Percentiles rank a stretch among this genome's conserved stretches.
phyloP scores from a whole-genome alignment of 2,888 invertebrate genomes.

The Villa cingulata region DNA sequence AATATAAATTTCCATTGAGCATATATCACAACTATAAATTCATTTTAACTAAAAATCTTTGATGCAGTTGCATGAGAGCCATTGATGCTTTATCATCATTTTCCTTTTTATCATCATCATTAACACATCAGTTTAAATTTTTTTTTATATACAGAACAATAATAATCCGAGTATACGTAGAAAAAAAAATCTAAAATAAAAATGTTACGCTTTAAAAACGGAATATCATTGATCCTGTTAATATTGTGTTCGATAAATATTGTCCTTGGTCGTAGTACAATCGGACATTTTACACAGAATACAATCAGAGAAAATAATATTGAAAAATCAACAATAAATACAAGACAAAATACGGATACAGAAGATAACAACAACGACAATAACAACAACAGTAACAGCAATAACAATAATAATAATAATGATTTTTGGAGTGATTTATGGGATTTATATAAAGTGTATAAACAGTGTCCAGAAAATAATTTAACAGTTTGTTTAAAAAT shows the following conservation, averaged over 20 bases:
- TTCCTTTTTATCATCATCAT: too few species aligned
- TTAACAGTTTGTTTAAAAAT: conserved; percentile 62
- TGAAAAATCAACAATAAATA: too few species aligned
- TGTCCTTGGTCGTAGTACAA: conserved; percentile 9
- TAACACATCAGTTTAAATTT: too few species aligned
- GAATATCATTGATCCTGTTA: neutral
- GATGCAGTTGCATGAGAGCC: conserved; percentile 2
- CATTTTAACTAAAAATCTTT: neutral
- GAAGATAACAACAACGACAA: neutral
- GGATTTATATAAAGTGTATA: conserved; percentile 57
- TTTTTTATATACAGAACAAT: too few species aligned
- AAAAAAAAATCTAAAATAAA: too few species aligned
- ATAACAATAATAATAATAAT: neutral
- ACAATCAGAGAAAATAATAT: neutral
- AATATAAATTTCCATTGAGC: neutral
- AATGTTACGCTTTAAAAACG: too few species aligned
- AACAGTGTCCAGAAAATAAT: conserved; percentile 60
- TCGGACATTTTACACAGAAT: conserved; percentile 1
- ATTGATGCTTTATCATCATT: neutral
- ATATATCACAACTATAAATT: conserved; percentile 5
- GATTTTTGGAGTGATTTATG: conserved; percentile 3
- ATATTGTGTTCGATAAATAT: conserved; percentile 6
- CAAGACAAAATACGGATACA: neutral
- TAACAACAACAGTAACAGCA: neutral
- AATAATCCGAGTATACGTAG: too few species aligned